A percentile compares a stretch with the other conserved stretches of the same genome.
Conservation (phyloP, 2,797 vertebrate genomes). For the Phrynocephalus guinanensis region DNA sequence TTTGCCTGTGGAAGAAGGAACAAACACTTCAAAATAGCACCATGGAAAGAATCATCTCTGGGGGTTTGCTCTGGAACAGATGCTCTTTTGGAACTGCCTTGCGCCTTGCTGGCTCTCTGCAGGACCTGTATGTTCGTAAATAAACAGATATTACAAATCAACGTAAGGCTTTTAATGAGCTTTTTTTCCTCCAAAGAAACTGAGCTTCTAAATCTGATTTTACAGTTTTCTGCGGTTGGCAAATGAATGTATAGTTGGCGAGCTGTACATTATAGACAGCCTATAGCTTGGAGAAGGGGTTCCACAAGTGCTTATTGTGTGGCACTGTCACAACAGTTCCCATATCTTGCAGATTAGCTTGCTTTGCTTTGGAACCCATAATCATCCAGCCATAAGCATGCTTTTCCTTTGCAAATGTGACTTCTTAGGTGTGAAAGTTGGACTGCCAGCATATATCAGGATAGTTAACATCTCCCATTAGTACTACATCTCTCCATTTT, state of each 20-base stretch:
- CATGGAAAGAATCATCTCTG: neutral
- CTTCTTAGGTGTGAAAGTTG: no score
- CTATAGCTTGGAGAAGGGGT: no score
- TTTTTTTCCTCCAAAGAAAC: neutral
- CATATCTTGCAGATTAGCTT: no score
- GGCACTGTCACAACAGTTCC: no score
- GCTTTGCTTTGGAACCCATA: no score
- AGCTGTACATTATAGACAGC: no score
- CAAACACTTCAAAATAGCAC: neutral
- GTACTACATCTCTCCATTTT: no score
- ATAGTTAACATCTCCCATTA: no score
- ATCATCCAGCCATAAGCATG: no score
- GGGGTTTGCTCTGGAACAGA: neutral
- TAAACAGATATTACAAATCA: neutral
- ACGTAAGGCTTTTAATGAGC: neutral
- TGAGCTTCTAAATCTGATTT: neutral
- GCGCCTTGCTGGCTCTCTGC: neutral
- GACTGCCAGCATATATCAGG: no score
- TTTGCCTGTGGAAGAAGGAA: neutral
- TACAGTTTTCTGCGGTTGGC: neutral
- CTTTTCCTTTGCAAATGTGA: no score
- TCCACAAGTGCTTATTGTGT: no score
- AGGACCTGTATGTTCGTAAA: conserved; percentile 3
- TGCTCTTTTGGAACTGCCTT: neutral
- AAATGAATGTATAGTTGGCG: neutral